Base-by-base conservation (phyloP, 2,888 invertebrate genomes). In the Tinea semifulvella region DNA sequence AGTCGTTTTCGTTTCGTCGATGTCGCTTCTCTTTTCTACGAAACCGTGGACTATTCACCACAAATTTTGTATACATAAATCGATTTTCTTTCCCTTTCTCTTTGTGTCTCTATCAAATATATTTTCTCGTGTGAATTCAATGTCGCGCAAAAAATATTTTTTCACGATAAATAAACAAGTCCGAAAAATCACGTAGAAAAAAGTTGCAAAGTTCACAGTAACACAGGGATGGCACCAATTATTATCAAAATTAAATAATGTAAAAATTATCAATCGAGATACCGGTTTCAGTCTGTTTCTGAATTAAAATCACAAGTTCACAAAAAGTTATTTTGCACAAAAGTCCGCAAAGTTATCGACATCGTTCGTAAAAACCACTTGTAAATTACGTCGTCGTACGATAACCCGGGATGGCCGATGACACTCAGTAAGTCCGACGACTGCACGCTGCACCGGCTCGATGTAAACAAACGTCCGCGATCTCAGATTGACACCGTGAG, bases 21-120 rank as follows among this genome's bases (percentile, higher is more conserved):
- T 35, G 16, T 20, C 18, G 54, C 53, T 56, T 57, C 63, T 61
- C 43, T 71, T 74, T 74, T 65, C 77, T 75, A 67, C 74, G 71
- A 61, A 72, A 79, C 61, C 72, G 68, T 65, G 71, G 71, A 68
- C 65, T 67, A 64, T 68, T 68, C 55, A 64, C 61, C 57, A 69
- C 68, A 65, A 68, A 65, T 73, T 68, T 73, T 66, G 62, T 73
- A 75, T 71, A 69, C 76, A 76, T 76, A 75, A 75, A 77, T 69
- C 56, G 58, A 58, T 47, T 46, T 46, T 44, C 11, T 20, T 46
- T 46, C 46, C 55, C 56, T 56, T 50, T 51, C 47, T 52, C 57
- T 48, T 52, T 49, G 51, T 45, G 43, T 18, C 45, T 45, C 49
- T 47, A 48, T 44, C 48, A 43, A 44, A 35, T 42, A 20, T 44